Evolutionary conservation across 2,113 vertebrate species (phyloP).

Genomic region (Sinocyclocheilus grahami): DNA sequence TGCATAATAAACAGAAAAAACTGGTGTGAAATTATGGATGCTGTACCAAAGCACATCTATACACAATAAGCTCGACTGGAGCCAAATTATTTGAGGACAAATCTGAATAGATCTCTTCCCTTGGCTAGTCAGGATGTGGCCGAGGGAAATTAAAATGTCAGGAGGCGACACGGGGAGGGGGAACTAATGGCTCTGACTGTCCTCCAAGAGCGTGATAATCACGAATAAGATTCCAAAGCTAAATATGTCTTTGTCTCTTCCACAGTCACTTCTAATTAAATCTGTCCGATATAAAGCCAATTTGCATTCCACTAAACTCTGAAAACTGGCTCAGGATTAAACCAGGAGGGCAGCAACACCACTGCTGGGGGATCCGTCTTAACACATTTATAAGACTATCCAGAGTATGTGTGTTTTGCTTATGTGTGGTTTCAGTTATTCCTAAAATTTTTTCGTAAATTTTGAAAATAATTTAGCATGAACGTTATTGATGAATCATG

Average conservation of each 20-base stretch:
- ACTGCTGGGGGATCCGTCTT: not conserved
- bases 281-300: not conserved
- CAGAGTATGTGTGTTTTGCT: too few species aligned
- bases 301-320: constrained; percentile 31
- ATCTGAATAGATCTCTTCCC: constrained; percentile 26
- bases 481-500: too few species aligned
- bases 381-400: too few species aligned
- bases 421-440: too few species aligned
- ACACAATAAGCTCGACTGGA: not conserved
- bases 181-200: constrained; percentile 5
- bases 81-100: not conserved
- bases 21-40: not conserved
- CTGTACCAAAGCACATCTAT: not conserved
- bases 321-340: constrained; percentile 13
- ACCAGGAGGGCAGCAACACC: not conserved
- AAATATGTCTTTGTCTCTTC: constrained; percentile 20
- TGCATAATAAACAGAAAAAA: not conserved
- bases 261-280: constrained; percentile 44
- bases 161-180: not conserved
- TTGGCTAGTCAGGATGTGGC: constrained; percentile 3
- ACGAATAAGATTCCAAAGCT: constrained; percentile 11
- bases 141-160: not conserved
- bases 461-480: too few species aligned
- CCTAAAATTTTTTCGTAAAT: too few species aligned
- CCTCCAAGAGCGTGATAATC: constrained; percentile 13